Base-by-base conservation (phyloP, 2,113 vertebrate species). In the Tor tambroides region DNA sequence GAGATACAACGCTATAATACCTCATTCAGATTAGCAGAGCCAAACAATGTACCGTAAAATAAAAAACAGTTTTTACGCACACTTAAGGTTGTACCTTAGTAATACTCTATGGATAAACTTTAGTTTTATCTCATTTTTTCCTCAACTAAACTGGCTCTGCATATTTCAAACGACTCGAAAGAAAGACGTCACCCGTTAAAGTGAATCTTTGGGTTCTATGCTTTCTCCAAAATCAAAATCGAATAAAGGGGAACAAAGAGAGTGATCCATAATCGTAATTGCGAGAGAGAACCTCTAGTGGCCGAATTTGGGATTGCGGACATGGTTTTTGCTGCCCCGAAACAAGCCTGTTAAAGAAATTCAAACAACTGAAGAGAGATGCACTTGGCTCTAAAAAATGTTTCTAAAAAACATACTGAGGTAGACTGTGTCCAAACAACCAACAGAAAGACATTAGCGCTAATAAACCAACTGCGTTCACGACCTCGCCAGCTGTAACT, bases 361-460 rank as follows among this genome's bases (percentile, higher is more conserved):
- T 2, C 14, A 72, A 54, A 59, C 77, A 54, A 61, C 83, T 10
- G 38, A 65, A 81, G 1, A 87, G 83, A 84, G 81, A 89, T 21
- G 23, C 83, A 85, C 41, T 71, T 32, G n/a, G 79, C 86, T 81
- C 71, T 63, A 74, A 74, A 86, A 81, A 46, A 14, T 92, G 89
- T 91, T 92, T 95, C n/a, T n/a, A n/a, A 92, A 92, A 89, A 91
- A 92, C 89, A 93, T 93, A 93, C 94, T 98, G 97, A 98, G 97
- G 97, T 97, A 98, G 97, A 97, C 96, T 95, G 95, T 94, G 96
- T 95, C 95, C 95, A 93, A 94, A 95, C 93, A 95, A 93, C 93
- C 92, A 93, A 82, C 63, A 83, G 67, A 89, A 93, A 84, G 87
- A 86, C 88, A 92, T 79, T 89, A 90, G 89, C 91, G 89, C 85